Percentiles rank a stretch among this genome's conserved stretches.
Evolutionary conservation across 2,797 vertebrate species (phyloP).

Genomic region (Leptatherina wallacei): DNA sequence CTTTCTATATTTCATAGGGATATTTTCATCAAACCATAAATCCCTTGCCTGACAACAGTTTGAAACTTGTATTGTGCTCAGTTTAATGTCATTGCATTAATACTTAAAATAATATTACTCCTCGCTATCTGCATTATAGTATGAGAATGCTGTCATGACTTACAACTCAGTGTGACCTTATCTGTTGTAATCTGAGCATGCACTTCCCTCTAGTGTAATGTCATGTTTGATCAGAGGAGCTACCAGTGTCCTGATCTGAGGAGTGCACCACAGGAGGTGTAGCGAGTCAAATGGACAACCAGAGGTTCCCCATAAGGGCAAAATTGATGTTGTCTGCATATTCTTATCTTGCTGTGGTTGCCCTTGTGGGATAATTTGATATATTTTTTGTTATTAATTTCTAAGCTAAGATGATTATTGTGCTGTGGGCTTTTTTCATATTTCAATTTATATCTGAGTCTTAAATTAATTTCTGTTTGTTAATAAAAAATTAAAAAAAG

Average conservation of each 20-base stretch:
- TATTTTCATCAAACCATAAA: constrained; percentile 38
- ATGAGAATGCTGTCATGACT: constrained; percentile 76
- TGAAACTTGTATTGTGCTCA: constrained; percentile 35
- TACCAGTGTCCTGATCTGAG: constrained; percentile 84
- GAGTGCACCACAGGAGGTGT: constrained; percentile 80
- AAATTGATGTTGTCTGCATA: constrained; percentile 81
- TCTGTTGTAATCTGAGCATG: constrained; percentile 83
- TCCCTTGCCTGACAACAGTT: constrained; percentile 15
- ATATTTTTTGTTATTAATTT: constrained; percentile 33
- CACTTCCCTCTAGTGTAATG: constrained; percentile 85
- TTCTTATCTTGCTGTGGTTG: constrained; percentile 59
- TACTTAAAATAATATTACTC: constrained; percentile 73
- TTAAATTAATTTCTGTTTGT: constrained; percentile 65
- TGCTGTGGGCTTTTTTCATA: constrained; percentile 16
- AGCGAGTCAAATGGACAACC: constrained; percentile 79
- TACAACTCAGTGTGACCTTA: constrained; percentile 82
- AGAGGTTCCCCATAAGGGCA: constrained; percentile 83
- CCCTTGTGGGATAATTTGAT: constrained; percentile 47
- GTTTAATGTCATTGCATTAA: constrained; percentile 76
- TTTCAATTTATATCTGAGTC: constrained; percentile 58
- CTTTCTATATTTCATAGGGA: not conserved
- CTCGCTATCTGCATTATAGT: constrained; percentile 64
- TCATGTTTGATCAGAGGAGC: constrained; percentile 87
- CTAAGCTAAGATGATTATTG: not conserved
- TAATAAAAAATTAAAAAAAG: constrained; percentile 62